These are phyloP conservation scores for Ceratosolen fusciceps DNA, from an alignment of 1,140 invertebrate species.

Conservation along the genomic window DNA sequence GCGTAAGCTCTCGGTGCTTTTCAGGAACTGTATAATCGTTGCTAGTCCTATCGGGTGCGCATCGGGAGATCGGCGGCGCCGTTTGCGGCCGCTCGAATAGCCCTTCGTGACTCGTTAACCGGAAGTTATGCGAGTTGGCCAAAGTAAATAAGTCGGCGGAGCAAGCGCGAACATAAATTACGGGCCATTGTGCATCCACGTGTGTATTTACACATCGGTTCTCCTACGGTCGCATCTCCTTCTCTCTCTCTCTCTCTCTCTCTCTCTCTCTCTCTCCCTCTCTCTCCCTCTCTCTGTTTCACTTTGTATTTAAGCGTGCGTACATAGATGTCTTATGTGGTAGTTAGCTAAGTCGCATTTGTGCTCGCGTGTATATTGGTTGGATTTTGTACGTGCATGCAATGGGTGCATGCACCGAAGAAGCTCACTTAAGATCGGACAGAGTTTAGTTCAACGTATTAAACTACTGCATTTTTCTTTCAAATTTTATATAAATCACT, in stretches of 20 bases:
- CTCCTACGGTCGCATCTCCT: neutral
- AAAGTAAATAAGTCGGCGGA: slow-evolving; percentile 60
- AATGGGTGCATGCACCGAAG: neutral
- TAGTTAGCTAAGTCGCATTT: neutral
- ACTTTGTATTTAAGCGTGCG: neutral
- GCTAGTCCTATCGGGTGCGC: slow-evolving; percentile 1
- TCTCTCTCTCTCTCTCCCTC: neutral
- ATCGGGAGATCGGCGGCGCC: slow-evolving; percentile 26
- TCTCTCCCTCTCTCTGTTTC: neutral
- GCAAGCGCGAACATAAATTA: slow-evolving; percentile 56
- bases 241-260: neutral
- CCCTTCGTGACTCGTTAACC: slow-evolving; percentile 50
- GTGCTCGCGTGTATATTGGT: neutral
- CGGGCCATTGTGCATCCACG: slow-evolving; percentile 37
- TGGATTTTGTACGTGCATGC: neutral
- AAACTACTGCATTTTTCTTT: neutral
- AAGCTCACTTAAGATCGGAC: slow-evolving; percentile 8
- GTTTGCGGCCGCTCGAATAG: slow-evolving; percentile 43
- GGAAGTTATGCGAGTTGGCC: slow-evolving; percentile 53
- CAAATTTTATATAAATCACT: neutral
- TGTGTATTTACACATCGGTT: slow-evolving; percentile 53
- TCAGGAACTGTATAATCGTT: slow-evolving; percentile 38
- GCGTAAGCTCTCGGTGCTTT: slow-evolving; percentile 7
- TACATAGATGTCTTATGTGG: neutral
- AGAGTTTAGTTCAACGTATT: neutral